These are phyloP conservation scores for Todiramphus chloris DNA, from an alignment of 2,113 vertebrate species.

Conservation along the genomic window DNA sequence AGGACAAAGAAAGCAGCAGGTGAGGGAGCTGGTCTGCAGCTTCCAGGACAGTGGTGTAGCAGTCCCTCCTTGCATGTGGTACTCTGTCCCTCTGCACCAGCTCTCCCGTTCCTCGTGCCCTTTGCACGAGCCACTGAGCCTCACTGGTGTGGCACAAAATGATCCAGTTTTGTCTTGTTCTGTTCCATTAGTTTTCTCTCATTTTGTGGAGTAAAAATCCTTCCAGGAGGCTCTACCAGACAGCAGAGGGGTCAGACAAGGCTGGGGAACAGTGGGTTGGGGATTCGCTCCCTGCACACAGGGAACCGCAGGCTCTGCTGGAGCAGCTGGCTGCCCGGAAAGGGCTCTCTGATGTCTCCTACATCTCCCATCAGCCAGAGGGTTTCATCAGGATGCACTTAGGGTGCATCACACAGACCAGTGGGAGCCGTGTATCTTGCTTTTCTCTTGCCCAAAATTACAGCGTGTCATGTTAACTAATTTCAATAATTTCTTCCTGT, in stretches of 20 bases:
- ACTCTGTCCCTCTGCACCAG: rapidly evolving
- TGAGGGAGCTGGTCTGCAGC: background rate
- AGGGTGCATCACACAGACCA: background rate
- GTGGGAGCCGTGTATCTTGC: background rate
- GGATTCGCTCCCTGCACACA: background rate
- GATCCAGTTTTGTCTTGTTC: background rate
- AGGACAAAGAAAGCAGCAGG: rapidly evolving
- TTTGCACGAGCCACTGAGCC: background rate
- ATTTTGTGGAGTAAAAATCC: rapidly evolving
- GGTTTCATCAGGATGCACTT: background rate
- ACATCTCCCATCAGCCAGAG: background rate
- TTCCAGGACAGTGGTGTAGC: background rate
- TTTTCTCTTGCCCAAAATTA: background rate
- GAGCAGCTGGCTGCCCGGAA: background rate
- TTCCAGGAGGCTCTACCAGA: background rate
- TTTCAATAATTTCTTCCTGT: background rate
- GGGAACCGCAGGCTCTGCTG: rapidly evolving
- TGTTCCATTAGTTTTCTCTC: background rate
- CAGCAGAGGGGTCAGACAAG: background rate
- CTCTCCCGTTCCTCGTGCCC: background rate
- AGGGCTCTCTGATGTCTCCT: background rate
- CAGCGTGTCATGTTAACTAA: background rate
- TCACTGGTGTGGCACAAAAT: background rate
- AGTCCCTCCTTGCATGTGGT: rapidly evolving
- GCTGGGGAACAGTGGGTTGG: rapidly evolving